Percentiles rank a stretch among this genome's conserved stretches.
These are phyloP conservation scores for Diorhabda sublineata DNA, from an alignment of 1,140 invertebrate genomes.

Conservation along the genomic window DNA sequence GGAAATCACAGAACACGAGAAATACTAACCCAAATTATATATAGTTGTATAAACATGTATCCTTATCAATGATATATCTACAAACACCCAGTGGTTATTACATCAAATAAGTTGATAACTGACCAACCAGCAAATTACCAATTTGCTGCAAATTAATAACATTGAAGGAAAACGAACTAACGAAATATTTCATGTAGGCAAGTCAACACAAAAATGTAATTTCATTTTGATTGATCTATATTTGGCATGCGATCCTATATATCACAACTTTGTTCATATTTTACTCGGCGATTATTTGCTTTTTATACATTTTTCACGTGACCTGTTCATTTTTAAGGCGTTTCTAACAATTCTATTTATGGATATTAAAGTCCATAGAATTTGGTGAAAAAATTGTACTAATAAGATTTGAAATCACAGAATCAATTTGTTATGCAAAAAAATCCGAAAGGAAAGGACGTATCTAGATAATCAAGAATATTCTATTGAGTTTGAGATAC, in stretches of 20 bases:
- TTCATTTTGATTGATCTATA: slow-evolving; percentile 12
- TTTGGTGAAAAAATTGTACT: too few species aligned
- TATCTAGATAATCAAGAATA: too few species aligned
- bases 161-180: slow-evolving; percentile 9
- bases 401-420: too few species aligned
- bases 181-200: slow-evolving; percentile 16
- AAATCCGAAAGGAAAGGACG: too few species aligned
- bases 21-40: not conserved
- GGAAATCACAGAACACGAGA: not conserved
- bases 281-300: slow-evolving; percentile 9
- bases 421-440: too few species aligned
- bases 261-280: slow-evolving; percentile 11
- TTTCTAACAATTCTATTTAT: too few species aligned
- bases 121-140: slow-evolving; percentile 7
- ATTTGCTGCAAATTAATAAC: slow-evolving; percentile 16
- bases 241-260: slow-evolving; percentile 10
- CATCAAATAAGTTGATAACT: slow-evolving; percentile 10
- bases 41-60: not conserved
- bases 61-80: not conserved
- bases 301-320: slow-evolving; percentile 15
- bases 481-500: too few species aligned
- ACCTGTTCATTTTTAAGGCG: not conserved
- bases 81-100: slow-evolving; percentile 5
- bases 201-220: slow-evolving; percentile 16
- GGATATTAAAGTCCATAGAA: too few species aligned